Conservation (phyloP, 1,140 invertebrate genomes). For the Pantala flavescens region DNA sequence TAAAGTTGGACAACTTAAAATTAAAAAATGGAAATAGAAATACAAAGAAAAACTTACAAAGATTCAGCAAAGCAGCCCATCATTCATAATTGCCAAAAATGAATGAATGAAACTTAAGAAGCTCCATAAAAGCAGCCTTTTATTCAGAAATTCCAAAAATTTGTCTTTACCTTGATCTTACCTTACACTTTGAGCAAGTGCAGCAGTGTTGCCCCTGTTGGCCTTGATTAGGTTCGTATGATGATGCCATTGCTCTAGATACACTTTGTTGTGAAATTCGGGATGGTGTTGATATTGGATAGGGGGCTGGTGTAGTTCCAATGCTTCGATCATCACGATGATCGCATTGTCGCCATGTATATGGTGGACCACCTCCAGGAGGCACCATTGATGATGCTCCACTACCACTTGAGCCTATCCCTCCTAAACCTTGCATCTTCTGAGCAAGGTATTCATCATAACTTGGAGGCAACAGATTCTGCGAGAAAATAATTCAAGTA, state of each 20-base stretch:
- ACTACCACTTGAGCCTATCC: background rate
- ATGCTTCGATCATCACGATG: background rate
- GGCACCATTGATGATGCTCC: background rate
- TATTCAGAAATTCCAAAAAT: background rate
- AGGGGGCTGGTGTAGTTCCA: background rate
- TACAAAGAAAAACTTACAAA: background rate
- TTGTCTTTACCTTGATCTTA: slow-evolving; percentile 9
- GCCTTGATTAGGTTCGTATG: background rate
- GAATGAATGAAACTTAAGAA: too few species aligned
- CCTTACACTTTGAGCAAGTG: slow-evolving; percentile 20
- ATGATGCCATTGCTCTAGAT: background rate
- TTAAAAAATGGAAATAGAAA: background rate
- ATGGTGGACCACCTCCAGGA: background rate
- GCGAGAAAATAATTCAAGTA: background rate
- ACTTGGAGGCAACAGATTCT: slow-evolving; percentile 11
- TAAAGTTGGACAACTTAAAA: too few species aligned
- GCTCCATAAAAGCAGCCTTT: too few species aligned
- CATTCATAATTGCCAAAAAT: too few species aligned
- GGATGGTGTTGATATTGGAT: background rate
- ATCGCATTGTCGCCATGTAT: background rate
- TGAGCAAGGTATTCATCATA: slow-evolving; percentile 12
- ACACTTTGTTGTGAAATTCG: background rate
- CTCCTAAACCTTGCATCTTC: slow-evolving; percentile 11
- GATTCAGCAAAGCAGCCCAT: background rate
- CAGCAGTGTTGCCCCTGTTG: slow-evolving; percentile 10